A percentile compares a stretch with the other conserved stretches of the same genome.
Evolutionary conservation across 2,888 invertebrate genomes (phyloP).

Genomic region (Polyommatus iphigenia): DNA sequence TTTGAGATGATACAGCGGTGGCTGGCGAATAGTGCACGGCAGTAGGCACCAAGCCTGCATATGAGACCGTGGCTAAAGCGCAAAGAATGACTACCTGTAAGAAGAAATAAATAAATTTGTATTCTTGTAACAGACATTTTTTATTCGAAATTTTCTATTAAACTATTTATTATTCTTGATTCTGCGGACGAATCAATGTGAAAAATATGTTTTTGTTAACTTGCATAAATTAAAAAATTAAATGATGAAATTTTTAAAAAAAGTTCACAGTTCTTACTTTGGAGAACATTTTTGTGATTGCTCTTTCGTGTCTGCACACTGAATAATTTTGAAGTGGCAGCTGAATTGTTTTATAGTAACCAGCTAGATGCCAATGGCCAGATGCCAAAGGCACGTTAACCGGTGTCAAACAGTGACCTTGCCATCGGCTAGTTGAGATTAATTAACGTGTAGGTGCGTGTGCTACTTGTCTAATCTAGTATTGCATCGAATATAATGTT

Average conservation of each 20-base stretch:
- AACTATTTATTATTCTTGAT: background rate
- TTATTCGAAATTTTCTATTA: background rate
- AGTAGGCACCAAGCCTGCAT: constrained; percentile 53
- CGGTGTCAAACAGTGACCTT: constrained; percentile 29
- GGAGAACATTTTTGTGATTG: constrained; percentile 37
- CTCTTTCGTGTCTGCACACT: constrained; percentile 21
- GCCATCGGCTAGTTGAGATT: constrained; percentile 17
- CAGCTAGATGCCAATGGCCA: constrained; percentile 22
- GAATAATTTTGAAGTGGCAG: constrained; percentile 20
- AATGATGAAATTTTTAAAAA: background rate
- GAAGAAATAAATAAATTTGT: background rate
- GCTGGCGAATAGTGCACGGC: constrained; percentile 60
- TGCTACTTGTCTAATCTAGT: constrained; percentile 14
- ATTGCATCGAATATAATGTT: background rate
- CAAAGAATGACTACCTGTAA: constrained; percentile 47
- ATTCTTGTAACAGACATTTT: background rate
- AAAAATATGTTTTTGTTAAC: no score
- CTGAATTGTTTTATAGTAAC: constrained; percentile 27
- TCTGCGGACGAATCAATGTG: no score
- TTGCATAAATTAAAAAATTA: background rate
- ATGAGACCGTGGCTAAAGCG: constrained; percentile 48
- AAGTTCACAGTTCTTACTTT: constrained; percentile 36
- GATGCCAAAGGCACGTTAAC: constrained; percentile 28
- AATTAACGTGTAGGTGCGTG: constrained; percentile 11
- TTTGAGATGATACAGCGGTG: constrained; percentile 59